These are phyloP conservation scores for Nylanderia fulva DNA, from an alignment of 1,140 invertebrate species.

Conservation along the genomic window DNA sequence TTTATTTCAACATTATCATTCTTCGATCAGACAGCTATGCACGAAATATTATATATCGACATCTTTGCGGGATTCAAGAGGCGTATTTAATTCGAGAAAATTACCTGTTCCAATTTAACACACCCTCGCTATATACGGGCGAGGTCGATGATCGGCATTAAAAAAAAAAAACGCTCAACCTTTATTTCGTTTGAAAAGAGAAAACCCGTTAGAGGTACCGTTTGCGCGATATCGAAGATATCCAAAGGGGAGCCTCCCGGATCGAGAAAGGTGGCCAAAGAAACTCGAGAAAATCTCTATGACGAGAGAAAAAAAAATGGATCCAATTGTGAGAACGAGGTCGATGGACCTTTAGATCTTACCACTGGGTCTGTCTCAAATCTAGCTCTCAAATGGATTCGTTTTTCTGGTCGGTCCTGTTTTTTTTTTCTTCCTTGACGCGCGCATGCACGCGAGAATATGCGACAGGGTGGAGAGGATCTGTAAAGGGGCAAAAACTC, in stretches of 20 bases:
- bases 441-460: conserved; percentile 23
- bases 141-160: conserved; percentile 30
- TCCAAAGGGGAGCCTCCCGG: background rate
- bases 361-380: conserved; percentile 33
- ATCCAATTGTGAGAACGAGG: conserved; percentile 52
- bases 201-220: conserved; percentile 72
- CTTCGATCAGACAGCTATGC: background rate
- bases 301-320: conserved; percentile 55
- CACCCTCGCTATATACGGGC: conserved; percentile 5
- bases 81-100: conserved; percentile 3
- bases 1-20: background rate
- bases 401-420: conserved; percentile 48
- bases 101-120: conserved; percentile 28
- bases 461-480: conserved; percentile 44
- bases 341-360: conserved; percentile 48
- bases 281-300: conserved; percentile 67
- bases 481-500: conserved; percentile 45
- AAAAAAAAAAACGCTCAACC: conserved; percentile 46
- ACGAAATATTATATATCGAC: background rate
- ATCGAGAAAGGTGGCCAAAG: conserved; percentile 61
- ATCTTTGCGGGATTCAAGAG: background rate
- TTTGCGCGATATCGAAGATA: conserved; percentile 52
- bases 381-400: conserved; percentile 45
- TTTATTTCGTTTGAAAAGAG: conserved; percentile 66
- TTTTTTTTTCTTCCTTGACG: conserved; percentile 36